Evolutionary conservation across 2,113 vertebrate genomes (phyloP), one percentile per base, ranked within the genome.

Genomic region (Cebus imitator): DNA sequence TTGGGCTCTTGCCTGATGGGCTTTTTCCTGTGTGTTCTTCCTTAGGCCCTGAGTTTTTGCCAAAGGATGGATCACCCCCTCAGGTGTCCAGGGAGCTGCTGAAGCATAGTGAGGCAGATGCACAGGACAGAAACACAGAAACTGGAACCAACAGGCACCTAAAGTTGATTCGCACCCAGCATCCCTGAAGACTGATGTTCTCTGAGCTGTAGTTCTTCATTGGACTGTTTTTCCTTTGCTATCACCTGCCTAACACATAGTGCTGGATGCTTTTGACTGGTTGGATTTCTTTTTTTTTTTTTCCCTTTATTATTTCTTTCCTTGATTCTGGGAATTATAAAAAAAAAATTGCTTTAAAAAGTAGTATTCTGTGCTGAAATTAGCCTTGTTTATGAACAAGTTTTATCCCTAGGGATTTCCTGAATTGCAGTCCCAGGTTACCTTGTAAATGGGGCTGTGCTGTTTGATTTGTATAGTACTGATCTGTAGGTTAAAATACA

Each of bases 401-500:
- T 96, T 83, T 73, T 96, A 40, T 97, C 78, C 61, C 61, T 55
- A 66, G 40, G 25, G 48, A 79, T 76, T 93, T 96, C 95, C 64
- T 80, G 45, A 92, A 85, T 48, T 76, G 61, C 43, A 81, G 30
- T 76, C 35, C 57, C 80, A 66, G 23, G 20, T 78, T 91, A 72
- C 48, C n/a, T 76, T 14, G 90, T 90, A 58, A 85, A 87, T 50
- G 64, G 75, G 87, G 27, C 64, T 81, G 37, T 50, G 17, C 66
- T 10, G 27, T 96, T 96, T 86, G 96, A 84, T 94, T 87, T 96
- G 91, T 84, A 30, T 73, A 66, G 75, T 48, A 73, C 68, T 40
- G 20, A 96, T 90, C 35, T 83, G 94, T 80, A 91, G 73, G 64
- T 97, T 94, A 95, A 96, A 97, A 96, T 89, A 70, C 82, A 43